A percentile compares a stretch with the other conserved stretches of the same genome.
Conservation (phyloP, 2,797 vertebrate genomes). For the Eutrigla gurnardus region DNA sequence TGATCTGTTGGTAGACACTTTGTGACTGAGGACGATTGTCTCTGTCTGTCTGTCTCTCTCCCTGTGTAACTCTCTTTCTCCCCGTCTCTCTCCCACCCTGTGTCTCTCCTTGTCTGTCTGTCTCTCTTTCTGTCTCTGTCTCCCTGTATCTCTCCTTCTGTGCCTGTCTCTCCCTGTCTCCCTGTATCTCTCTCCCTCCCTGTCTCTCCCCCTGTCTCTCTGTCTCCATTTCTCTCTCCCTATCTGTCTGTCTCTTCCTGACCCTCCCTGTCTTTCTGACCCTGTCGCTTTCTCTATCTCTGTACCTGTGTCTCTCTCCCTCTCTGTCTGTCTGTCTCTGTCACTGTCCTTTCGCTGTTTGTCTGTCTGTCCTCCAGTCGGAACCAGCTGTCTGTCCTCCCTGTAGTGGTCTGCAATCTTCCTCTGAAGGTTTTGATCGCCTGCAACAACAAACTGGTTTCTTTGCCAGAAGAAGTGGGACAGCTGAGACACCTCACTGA, state of each 20-base stretch:
- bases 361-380: slow-evolving; percentile 83
- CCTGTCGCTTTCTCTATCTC: background rate
- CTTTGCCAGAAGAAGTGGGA: slow-evolving; percentile 94
- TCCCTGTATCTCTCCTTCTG: no score
- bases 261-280: background rate
- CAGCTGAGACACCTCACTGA: slow-evolving; percentile 92
- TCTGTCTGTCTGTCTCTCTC: no score
- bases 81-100: background rate
- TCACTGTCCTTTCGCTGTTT: background rate
- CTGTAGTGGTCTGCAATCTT: slow-evolving; percentile 90
- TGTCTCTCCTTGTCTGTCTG: background rate
- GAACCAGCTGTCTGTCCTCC: slow-evolving; percentile 95
- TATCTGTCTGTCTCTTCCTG: background rate
- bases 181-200: background rate
- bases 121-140: background rate
- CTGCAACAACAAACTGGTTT: slow-evolving; percentile 97
- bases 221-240: background rate
- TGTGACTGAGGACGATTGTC: no score
- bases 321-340: background rate
- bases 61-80: no score
- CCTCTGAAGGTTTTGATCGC: slow-evolving; percentile 96
- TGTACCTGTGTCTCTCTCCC: background rate
- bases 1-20: no score
- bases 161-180: background rate
- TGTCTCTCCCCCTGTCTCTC: background rate